Evolutionary conservation across 2,113 vertebrate species (phyloP).

Genomic region (Sinocyclocheilus grahami): DNA sequence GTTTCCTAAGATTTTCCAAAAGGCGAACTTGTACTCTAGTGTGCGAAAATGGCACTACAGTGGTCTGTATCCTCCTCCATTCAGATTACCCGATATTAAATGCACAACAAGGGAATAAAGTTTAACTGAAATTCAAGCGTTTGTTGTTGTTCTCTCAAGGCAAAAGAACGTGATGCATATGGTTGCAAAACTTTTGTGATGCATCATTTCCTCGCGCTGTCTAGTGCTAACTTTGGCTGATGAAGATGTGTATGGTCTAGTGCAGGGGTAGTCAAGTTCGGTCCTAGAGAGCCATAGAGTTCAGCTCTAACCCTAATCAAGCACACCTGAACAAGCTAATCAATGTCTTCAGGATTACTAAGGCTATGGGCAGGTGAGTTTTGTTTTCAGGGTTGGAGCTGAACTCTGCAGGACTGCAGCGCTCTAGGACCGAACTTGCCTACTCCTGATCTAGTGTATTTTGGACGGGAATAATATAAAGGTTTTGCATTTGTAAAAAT

Average conservation of each 20-base stretch:
- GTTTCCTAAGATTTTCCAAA: slow-evolving; percentile 60
- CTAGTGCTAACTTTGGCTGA: too few species aligned
- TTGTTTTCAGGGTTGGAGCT: too few species aligned
- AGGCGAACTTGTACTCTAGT: slow-evolving; percentile 66
- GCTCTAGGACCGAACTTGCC: too few species aligned
- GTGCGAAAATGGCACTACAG: slow-evolving; percentile 84
- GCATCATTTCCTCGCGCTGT: too few species aligned
- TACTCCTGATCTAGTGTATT: background rate
- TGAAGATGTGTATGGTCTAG: too few species aligned
- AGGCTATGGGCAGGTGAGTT: too few species aligned
- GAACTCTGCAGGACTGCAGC: too few species aligned
- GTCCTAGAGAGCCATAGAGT: too few species aligned
- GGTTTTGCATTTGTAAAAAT: background rate
- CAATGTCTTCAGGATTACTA: too few species aligned
- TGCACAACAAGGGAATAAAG: slow-evolving; percentile 63
- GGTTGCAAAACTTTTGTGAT: background rate
- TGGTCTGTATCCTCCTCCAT: slow-evolving; percentile 87
- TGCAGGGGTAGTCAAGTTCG: too few species aligned
- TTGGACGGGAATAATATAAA: background rate
- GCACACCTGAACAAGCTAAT: too few species aligned
- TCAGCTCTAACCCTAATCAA: too few species aligned
- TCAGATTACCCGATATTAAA: slow-evolving; percentile 79
- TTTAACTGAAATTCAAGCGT: slow-evolving; percentile 44
- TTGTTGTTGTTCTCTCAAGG: background rate
- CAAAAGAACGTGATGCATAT: background rate